Evolutionary conservation across 2,888 invertebrate genomes (phyloP).

Genomic region (Labia minor): DNA sequence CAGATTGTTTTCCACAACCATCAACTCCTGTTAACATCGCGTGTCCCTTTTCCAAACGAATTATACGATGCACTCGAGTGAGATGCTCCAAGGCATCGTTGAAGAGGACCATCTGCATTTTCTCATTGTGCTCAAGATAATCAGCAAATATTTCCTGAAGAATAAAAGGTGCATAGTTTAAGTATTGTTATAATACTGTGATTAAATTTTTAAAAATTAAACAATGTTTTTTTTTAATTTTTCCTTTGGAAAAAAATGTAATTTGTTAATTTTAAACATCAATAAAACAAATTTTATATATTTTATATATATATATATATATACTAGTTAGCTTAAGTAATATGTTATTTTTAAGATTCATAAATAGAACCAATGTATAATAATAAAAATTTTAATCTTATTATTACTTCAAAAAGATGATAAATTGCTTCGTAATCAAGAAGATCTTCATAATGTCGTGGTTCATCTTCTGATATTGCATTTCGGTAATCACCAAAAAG

Average conservation of each 20-base stretch:
- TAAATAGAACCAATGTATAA: too few species aligned
- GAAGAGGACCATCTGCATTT: constrained; percentile 74
- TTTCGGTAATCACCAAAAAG: constrained; percentile 84
- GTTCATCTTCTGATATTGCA: constrained; percentile 66
- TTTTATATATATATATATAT: too few species aligned
- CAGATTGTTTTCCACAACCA: constrained; percentile 77
- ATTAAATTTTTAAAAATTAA: neutral
- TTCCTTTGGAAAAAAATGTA: too few species aligned
- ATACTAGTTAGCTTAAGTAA: too few species aligned
- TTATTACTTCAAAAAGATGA: constrained; percentile 59
- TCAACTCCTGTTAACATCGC: constrained; percentile 78
- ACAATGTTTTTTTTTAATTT: neutral
- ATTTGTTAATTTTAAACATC: too few species aligned
- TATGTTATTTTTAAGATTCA: too few species aligned
- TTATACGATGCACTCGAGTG: constrained; percentile 72
- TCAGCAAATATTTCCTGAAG: constrained; percentile 64
- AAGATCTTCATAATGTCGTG: constrained; percentile 76
- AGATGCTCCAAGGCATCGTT: constrained; percentile 86
- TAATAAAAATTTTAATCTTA: too few species aligned
- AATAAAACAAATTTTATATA: too few species aligned
- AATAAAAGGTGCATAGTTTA: neutral
- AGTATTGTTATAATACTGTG: neutral
- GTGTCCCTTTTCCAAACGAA: constrained; percentile 75
- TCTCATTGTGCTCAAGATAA: constrained; percentile 61
- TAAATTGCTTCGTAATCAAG: constrained; percentile 83